Percentiles rank a stretch among this genome's conserved stretches.
Conservation (phyloP, 2,888 invertebrate species). For the Ochropacha duplaris region DNA sequence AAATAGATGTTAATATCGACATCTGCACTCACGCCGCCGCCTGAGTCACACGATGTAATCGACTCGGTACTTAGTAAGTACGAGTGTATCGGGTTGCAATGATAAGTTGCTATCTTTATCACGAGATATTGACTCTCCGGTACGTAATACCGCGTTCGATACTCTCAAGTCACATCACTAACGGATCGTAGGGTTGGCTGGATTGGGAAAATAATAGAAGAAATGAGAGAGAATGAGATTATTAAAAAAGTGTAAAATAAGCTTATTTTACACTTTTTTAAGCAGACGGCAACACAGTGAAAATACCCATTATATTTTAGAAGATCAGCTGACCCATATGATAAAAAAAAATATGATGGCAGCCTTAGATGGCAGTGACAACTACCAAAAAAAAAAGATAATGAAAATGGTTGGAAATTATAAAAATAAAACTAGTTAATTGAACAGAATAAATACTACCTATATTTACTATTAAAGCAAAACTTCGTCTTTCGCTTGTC, state of each 20-base stretch:
- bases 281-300: too few species aligned
- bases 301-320: too few species aligned
- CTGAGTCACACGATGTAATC: slow-evolving; percentile 10
- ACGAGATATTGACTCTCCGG: slow-evolving; percentile 24
- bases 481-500: neutral
- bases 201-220: slow-evolving; percentile 4
- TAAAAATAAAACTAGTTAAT: too few species aligned
- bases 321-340: too few species aligned
- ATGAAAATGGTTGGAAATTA: too few species aligned
- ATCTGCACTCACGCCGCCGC: slow-evolving; percentile 3
- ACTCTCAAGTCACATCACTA: slow-evolving; percentile 18
- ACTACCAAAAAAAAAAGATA: too few species aligned
- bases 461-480: too few species aligned
- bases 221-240: neutral
- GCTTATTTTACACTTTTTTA: too few species aligned
- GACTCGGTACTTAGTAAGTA: slow-evolving; percentile 2
- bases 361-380: too few species aligned
- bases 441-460: too few species aligned
- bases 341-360: too few species aligned
- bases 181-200: slow-evolving; percentile 22
- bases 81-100: slow-evolving; percentile 24
- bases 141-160: slow-evolving; percentile 33
- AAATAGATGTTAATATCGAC: slow-evolving; percentile 3
- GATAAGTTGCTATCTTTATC: slow-evolving; percentile 33
- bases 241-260: too few species aligned